These are phyloP conservation scores for Trochalopteron elliotii DNA, from an alignment of 2,113 vertebrate species.

Conservation along the genomic window DNA sequence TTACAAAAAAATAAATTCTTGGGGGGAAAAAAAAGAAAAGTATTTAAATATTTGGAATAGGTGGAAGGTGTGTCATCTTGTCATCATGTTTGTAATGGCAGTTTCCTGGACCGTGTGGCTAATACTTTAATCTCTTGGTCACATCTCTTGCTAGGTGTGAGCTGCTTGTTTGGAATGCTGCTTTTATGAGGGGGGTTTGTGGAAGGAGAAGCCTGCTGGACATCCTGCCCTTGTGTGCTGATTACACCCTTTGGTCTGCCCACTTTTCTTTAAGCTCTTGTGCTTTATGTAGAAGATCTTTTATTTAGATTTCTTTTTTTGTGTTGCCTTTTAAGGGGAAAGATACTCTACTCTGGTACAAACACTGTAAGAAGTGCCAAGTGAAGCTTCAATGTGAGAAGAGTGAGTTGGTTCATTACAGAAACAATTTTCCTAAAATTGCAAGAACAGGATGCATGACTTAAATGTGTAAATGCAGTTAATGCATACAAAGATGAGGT, in stretches of 20 bases:
- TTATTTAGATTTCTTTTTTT: not conserved
- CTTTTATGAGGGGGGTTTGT: not conserved
- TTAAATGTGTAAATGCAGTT: not conserved
- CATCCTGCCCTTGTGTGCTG: not conserved
- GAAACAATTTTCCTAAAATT: not conserved
- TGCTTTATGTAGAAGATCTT: not conserved
- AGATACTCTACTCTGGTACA: not conserved
- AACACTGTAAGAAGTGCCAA: not conserved
- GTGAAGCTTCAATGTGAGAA: not conserved
- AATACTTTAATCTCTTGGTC: not conserved
- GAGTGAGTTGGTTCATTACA: not conserved
- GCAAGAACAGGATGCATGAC: not conserved
- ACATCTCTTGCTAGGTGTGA: not conserved
- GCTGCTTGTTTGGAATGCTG: not conserved
- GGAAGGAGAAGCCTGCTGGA: not conserved
- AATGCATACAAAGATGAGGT: not conserved
- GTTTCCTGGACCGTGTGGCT: not conserved
- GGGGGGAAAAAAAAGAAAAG: rapidly evolving
- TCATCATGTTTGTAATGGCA: not conserved
- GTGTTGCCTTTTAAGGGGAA: not conserved
- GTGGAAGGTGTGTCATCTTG: not conserved
- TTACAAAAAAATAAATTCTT: not conserved
- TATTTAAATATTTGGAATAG: not conserved
- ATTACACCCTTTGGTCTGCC: not conserved
- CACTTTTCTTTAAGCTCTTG: not conserved